Percentiles rank a stretch among this genome's conserved stretches.
Conservation (phyloP, 37 sponge, comb jelly and placozoan genomes). For the Halichondria panicea region DNA sequence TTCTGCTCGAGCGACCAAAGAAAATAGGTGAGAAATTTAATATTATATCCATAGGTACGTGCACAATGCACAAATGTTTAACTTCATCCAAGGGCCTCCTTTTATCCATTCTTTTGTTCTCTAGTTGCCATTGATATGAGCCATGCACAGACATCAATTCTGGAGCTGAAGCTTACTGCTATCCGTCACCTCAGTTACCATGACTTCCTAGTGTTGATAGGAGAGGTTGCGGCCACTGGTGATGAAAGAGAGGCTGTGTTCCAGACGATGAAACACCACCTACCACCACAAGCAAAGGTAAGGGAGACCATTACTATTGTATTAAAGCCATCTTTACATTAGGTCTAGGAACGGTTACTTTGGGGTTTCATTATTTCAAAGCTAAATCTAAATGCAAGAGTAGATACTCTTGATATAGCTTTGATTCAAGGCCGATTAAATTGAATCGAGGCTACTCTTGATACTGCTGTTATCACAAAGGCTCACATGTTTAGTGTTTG, state of each 20-base stretch:
- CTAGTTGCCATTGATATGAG: slow-evolving; percentile 63
- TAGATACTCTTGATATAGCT: too few species aligned
- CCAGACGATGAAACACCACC: background rate
- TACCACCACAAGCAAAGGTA: slow-evolving; percentile 32
- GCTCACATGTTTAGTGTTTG: too few species aligned
- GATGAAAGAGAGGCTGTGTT: slow-evolving; percentile 26
- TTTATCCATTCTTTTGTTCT: background rate
- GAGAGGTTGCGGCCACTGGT: slow-evolving; percentile 5
- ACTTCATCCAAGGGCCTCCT: background rate
- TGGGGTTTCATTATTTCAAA: too few species aligned
- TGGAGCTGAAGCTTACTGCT: slow-evolving; percentile 64
- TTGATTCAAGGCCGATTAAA: too few species aligned
- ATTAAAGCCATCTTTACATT: too few species aligned
- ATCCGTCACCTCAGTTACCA: slow-evolving; percentile 27
- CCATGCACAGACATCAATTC: slow-evolving; percentile 50
- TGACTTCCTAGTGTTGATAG: slow-evolving; percentile 45
- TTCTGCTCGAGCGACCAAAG: slow-evolving; percentile 46
- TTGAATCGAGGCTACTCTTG: too few species aligned
- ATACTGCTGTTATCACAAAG: too few species aligned
- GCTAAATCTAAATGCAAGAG: too few species aligned
- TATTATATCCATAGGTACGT: too few species aligned
- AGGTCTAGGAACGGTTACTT: too few species aligned
- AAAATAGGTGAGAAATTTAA: slow-evolving; percentile 15
- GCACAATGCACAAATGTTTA: too few species aligned
- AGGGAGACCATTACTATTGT: too few species aligned